phyloP scores from a whole-genome alignment of 2,888 invertebrate genomes.

The Synergus laeviventris region DNA sequence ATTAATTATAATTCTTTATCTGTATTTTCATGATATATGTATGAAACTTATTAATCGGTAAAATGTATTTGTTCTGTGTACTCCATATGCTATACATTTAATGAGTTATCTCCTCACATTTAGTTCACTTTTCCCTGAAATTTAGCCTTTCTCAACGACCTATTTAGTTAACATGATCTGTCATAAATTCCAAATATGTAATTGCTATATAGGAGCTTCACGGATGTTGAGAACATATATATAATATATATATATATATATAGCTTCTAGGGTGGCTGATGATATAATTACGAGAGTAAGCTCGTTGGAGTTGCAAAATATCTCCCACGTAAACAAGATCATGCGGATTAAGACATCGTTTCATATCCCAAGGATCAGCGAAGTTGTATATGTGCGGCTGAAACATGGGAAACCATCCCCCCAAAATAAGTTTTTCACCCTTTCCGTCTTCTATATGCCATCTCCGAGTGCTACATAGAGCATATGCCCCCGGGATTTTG shows the following conservation, averaged over 20 bases:
- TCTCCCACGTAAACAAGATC: conserved; percentile 31
- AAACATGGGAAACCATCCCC: too few relatives aligned
- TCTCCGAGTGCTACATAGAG: background rate
- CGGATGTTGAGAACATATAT: background rate
- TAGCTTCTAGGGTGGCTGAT: background rate
- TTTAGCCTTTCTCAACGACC: conserved; percentile 57
- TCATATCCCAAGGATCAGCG: too few relatives aligned
- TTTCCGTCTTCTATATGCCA: background rate
- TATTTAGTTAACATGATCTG: conserved; percentile 70
- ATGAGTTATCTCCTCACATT: too few relatives aligned
- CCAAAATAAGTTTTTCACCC: background rate
- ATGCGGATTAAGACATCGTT: conserved; percentile 42
- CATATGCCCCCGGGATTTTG: background rate
- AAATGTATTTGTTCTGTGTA: conserved; percentile 50
- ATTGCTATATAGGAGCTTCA: background rate
- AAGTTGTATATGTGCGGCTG: too few relatives aligned
- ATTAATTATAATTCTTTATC: too few relatives aligned
- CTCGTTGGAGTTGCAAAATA: conserved; percentile 1
- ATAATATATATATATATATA: too few relatives aligned
- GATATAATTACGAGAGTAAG: conserved; percentile 40
- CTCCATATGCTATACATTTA: too few relatives aligned
- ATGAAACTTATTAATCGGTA: conserved; percentile 63
- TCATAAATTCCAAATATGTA: conserved; percentile 65
- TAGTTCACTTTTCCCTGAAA: too few relatives aligned
- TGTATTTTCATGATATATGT: conserved; percentile 23